phyloP scores from a whole-genome alignment of 2,888 invertebrate species.

The Hypselothyrea guttata region DNA sequence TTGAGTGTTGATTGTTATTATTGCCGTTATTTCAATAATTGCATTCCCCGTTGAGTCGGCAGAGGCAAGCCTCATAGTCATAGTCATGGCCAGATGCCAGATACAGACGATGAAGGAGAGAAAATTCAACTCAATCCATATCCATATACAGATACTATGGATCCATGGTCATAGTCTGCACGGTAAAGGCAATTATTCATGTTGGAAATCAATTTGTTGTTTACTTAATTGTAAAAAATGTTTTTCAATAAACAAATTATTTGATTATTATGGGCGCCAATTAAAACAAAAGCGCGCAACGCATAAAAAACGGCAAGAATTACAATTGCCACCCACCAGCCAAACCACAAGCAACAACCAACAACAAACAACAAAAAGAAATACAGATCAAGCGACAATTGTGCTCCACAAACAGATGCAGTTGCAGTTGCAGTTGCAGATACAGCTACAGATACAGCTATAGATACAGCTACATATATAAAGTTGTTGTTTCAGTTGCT shows the following conservation, averaged over 20 bases:
- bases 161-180: too few species aligned
- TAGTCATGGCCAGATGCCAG: not conserved
- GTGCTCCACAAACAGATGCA: constrained; percentile 52
- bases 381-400: constrained; percentile 70
- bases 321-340: constrained; percentile 33
- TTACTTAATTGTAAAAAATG: constrained; percentile 80
- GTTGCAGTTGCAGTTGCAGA: constrained; percentile 26
- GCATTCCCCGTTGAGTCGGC: constrained; percentile 50
- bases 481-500: constrained; percentile 35
- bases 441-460: constrained; percentile 11
- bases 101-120: not conserved
- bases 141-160: not conserved
- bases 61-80: not conserved
- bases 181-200: constrained; percentile 73
- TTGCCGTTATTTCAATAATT: constrained; percentile 69
- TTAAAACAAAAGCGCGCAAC: constrained; percentile 70
- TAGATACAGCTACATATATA: constrained; percentile 1
- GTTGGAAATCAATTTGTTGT: constrained; percentile 81
- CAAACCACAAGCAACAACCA: constrained; percentile 22
- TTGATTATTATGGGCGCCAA: constrained; percentile 81
- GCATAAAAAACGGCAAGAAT: too few species aligned
- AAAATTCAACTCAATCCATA: not conserved
- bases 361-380: constrained; percentile 26
- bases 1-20: constrained; percentile 32
- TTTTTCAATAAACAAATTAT: constrained; percentile 82